Evolutionary conservation across 2,888 invertebrate genomes (phyloP), one percentile per base, ranked within the genome.

Genomic region (Epirrhoe tristata): DNA sequence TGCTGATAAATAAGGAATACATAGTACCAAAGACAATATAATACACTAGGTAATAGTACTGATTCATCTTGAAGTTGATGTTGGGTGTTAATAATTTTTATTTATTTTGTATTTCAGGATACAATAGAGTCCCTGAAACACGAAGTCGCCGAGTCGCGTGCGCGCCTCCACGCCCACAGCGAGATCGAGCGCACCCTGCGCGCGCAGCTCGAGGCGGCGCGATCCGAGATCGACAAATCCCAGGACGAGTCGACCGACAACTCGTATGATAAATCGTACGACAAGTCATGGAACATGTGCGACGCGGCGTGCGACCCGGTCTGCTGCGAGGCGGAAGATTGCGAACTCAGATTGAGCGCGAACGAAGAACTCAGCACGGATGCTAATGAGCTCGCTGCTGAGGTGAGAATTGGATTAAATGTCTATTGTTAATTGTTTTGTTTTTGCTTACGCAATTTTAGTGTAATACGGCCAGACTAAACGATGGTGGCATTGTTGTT

Each of bases 251-350:
- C 77, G 14, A 54, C 64, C 46, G 73, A 75, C 62, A 61, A 67
- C 14, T 69, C 75, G 31, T 66, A 52, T 16, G 78, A 81, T 58
- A 67, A 75, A 68, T 77, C 82, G 71, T 78, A 74, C 77, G 81
- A 85, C 72, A 81, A 78, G 70, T 80, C 83, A 65, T 83, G 83
- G 79, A 82, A 81, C 77, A 86, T 77, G 80, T 85, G 89, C 78
- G 92, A 91, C 75, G 91, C 91, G 14, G 91, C 92, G 16, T 93
- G 93, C 77, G 93, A 93, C 77, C 93, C 93, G 3, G 89, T 92
- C 59, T 85, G 82, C 77, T 87, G 89, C 69, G 91, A 89, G 63
- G 81, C 79, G 63, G 90, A 80, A 81, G 94, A 85, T 74, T 94
- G 77, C 76, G 86, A 82, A 75, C 74, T 80, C 77, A 88, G 80